Evolutionary conservation across 2,113 vertebrate species (phyloP), one percentile per base, ranked within the genome.

Genomic region (Anguilla rostrata): DNA sequence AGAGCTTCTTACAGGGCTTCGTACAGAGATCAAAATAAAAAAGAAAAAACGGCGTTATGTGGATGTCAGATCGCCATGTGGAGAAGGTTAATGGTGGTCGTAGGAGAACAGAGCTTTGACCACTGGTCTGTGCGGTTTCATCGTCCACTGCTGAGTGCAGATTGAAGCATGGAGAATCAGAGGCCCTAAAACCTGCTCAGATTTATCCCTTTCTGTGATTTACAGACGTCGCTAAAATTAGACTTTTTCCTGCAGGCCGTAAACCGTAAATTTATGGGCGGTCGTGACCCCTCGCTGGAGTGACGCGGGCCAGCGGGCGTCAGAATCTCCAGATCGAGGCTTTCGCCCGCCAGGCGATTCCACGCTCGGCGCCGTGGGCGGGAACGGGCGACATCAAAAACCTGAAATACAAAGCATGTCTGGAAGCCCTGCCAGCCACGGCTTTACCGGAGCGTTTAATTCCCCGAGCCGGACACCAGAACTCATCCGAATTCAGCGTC

Each of bases 311-410:
- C 18, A 26, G 18, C 12, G 11, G 49, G 49, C 12, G 49, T 53
- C 12, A 0, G 14, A 53, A 53, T 53, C 49, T 86, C 7, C 41
- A 75, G 63, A 56, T 86, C 57, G 26, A 78, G 20, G 83, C 87
- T 63, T 34, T 90, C 85, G 85, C 88, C 87, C 84, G 49, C 56
- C 75, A 87, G 78, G 87, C 82, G 83, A 83, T 71, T 84, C 39
- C 84, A 86, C 63, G 60, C 60, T 88, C 86, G 89, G 86, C 66
- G 39, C 53, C 78, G 90, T n/a, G 78, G 78, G 84, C 83, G 84
- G 16, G 80, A 87, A 87, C 91, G 85, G 84, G 83, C 87, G 86
- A 93, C 90, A 92, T 92, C 92, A 93, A 90, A 92, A 90, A 86
- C 81, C 34, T 34, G 81, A 0, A 6, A 86, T 71, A 89, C 83